A percentile compares a stretch with the other conserved stretches of the same genome.
Evolutionary conservation across 1,140 invertebrate genomes (phyloP).

Genomic region (Aphaenogaster floridana): DNA sequence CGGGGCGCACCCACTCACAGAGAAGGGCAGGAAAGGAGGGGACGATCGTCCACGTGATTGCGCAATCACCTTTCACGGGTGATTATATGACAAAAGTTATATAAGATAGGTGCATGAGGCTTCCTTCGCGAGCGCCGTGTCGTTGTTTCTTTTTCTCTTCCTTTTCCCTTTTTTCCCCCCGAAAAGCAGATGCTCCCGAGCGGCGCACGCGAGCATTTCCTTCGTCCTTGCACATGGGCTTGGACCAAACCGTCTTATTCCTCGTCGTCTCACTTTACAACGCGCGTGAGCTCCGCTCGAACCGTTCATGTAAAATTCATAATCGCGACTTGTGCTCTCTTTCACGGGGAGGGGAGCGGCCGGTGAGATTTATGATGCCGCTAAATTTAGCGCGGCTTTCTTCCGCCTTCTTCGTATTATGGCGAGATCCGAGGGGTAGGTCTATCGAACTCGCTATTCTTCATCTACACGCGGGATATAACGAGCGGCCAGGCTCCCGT

Average conservation of each 20-base stretch:
- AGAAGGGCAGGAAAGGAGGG: neutral
- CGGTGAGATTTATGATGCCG: constrained; percentile 31
- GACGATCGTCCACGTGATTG: neutral
- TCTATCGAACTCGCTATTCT: constrained; percentile 46
- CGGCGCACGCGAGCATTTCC: too few relatives aligned
- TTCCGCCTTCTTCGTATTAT: constrained; percentile 29
- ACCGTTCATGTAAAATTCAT: constrained; percentile 60
- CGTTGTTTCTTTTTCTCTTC: neutral
- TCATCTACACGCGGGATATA: constrained; percentile 37
- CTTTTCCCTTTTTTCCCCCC: neutral
- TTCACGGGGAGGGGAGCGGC: neutral
- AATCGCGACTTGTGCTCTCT: constrained; percentile 58
- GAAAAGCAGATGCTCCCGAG: neutral
- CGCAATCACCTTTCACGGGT: constrained; percentile 25
- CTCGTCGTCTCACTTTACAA: neutral
- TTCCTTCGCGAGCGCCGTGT: neutral
- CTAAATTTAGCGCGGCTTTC: constrained; percentile 59
- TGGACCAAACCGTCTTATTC: neutral
- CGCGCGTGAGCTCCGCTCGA: neutral
- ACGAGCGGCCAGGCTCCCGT: neutral
- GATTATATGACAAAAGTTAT: constrained; percentile 35
- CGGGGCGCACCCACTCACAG: constrained; percentile 49
- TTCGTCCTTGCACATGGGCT: neutral
- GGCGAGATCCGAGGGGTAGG: constrained; percentile 37
- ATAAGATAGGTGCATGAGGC: neutral